These are phyloP conservation scores for Aythya baeri DNA, from an alignment of 2,113 vertebrate genomes.

Conservation along the genomic window DNA sequence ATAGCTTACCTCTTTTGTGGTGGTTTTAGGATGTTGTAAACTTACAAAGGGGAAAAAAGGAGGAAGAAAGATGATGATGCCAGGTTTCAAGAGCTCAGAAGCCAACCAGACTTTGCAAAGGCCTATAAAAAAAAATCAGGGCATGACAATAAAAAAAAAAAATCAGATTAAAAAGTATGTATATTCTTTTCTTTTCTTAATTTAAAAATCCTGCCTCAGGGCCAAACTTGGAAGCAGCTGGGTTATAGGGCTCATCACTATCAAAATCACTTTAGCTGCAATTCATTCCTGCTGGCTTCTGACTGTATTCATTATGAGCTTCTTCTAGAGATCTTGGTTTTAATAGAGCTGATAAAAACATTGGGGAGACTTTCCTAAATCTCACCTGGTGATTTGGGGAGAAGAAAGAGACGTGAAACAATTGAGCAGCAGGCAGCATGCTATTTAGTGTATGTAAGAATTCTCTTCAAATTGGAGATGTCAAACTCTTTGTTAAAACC, in stretches of 20 bases:
- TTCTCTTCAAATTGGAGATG: conserved; percentile 60
- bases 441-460: conserved; percentile 35
- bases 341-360: conserved; percentile 72
- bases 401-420: conserved; percentile 58
- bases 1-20: conserved; percentile 28
- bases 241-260: conserved; percentile 74
- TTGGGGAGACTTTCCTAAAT: conserved; percentile 49
- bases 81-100: conserved; percentile 68
- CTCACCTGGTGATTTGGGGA: conserved; percentile 52
- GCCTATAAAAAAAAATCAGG: conserved; percentile 61
- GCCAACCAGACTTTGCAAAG: conserved; percentile 58
- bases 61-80: conserved; percentile 31
- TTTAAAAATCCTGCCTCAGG: conserved; percentile 76
- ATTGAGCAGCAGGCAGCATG: conserved; percentile 33
- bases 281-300: conserved; percentile 74
- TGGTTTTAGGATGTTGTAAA: conserved; percentile 68
- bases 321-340: conserved; percentile 74
- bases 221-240: conserved; percentile 74
- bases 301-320: conserved; percentile 71
- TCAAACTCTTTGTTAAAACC: conserved; percentile 35
- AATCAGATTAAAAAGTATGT: conserved; percentile 74
- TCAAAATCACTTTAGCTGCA: conserved; percentile 74
- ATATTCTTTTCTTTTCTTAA: conserved; percentile 70
- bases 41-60: conserved; percentile 27
- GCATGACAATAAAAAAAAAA: conserved; percentile 44